These are phyloP conservation scores for Pseudococcus viburni DNA, from an alignment of 2,888 invertebrate genomes.

Conservation along the genomic window DNA sequence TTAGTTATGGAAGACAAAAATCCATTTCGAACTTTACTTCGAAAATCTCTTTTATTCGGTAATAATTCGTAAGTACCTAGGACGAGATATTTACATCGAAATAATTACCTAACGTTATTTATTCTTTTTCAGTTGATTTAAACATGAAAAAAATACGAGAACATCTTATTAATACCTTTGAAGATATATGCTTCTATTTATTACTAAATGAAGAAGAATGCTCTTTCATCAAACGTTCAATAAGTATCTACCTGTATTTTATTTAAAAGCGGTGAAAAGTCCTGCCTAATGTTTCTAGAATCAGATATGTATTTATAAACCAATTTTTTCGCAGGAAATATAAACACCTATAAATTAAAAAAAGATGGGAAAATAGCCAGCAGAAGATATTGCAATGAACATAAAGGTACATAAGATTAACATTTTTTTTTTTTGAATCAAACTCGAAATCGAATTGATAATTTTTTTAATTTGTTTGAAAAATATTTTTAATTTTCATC, in stretches of 20 bases:
- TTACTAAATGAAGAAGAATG: neutral
- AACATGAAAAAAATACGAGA: neutral
- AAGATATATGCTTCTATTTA: neutral
- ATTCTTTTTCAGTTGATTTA: neutral
- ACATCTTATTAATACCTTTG: neutral
- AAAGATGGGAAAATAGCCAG: neutral
- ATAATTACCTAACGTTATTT: neutral
- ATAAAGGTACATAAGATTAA: neutral
- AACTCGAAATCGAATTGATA: neutral
- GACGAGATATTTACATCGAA: neutral
- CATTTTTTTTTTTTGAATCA: neutral
- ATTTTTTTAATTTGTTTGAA: neutral
- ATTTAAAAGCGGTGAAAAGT: no score
- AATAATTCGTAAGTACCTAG: no score
- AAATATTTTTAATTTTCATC: neutral
- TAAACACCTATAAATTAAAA: neutral
- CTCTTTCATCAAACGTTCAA: neutral
- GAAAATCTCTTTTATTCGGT: neutral
- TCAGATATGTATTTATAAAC: neutral
- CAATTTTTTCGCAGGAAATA: neutral
- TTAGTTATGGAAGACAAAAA: slow-evolving; percentile 12
- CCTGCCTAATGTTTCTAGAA: no score
- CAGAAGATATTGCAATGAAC: neutral
- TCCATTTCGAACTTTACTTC: neutral
- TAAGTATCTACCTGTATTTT: neutral